Conservation (phyloP, 2,888 invertebrate genomes). For the Lordiphosa fenestrarum region DNA sequence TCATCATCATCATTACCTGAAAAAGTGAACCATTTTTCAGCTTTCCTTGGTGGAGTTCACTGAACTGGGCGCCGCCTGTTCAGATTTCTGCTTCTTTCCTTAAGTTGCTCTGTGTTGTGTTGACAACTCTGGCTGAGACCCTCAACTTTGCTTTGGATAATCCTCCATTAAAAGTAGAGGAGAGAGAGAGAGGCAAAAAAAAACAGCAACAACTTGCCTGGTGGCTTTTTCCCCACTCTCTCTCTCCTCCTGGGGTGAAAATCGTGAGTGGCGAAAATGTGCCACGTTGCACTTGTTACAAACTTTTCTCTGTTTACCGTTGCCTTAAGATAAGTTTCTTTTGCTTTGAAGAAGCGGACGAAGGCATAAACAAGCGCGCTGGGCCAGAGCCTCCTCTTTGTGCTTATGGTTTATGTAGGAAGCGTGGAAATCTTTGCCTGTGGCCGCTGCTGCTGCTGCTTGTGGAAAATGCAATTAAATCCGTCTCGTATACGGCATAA, state of each 20-base stretch:
- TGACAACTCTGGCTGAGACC: conserved; percentile 28
- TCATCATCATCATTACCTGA: conserved; percentile 65
- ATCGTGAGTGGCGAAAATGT: conserved; percentile 67
- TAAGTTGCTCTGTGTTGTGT: conserved; percentile 9
- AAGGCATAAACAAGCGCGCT: conserved; percentile 7
- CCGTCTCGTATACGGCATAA: conserved; percentile 49
- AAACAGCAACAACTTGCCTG: conserved; percentile 29
- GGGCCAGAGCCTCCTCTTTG: conserved; percentile 20
- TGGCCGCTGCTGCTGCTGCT: conserved; percentile 6
- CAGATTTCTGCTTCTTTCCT: conserved; percentile 44
- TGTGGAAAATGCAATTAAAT: conserved; percentile 68
- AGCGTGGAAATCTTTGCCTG: conserved; percentile 49
- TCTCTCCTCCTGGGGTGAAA: conserved; percentile 53
- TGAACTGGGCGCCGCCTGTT: conserved; percentile 66
- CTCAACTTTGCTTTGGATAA: conserved; percentile 50
- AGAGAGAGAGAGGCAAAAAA: no score
- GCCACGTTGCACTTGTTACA: conserved; percentile 68
- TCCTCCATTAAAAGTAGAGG: conserved; percentile 55
- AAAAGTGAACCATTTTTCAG: conserved; percentile 46
- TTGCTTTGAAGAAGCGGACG: conserved; percentile 39
- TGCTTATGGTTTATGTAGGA: conserved; percentile 68
- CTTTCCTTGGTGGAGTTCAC: conserved; percentile 54
- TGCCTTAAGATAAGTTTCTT: conserved; percentile 62
- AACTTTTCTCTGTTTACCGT: conserved; percentile 44
- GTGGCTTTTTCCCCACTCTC: conserved; percentile 31